Evolutionary conservation across 2,113 vertebrate species (phyloP).

Genomic region (Platichthys flesus): DNA sequence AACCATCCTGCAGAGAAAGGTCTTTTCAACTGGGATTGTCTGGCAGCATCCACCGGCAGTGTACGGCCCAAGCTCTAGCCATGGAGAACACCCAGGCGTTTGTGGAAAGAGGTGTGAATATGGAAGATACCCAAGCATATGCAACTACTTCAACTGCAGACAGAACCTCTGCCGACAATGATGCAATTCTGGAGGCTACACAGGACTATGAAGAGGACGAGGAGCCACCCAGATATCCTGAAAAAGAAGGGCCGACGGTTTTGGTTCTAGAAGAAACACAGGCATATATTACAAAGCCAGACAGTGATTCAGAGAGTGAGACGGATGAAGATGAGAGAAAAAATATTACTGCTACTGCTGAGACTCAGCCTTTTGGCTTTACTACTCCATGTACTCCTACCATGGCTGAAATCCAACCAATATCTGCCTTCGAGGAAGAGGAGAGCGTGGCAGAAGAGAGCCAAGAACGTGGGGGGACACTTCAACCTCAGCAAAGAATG

Average conservation of each 20-base stretch:
- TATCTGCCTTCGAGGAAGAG: constrained; percentile 20
- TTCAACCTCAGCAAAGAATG: constrained; percentile 20
- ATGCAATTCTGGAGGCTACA: constrained; percentile 54
- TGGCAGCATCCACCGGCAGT: constrained; percentile 60
- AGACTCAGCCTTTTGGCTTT: constrained; percentile 45
- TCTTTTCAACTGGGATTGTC: constrained; percentile 70
- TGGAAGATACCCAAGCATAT: constrained; percentile 63
- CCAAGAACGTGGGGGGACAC: neutral
- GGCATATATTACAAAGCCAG: constrained; percentile 53
- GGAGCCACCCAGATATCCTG: constrained; percentile 19
- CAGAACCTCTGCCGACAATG: constrained; percentile 29
- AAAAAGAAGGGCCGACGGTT: constrained; percentile 28
- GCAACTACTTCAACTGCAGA: constrained; percentile 3
- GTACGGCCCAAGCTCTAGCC: constrained; percentile 34
- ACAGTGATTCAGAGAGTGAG: constrained; percentile 33
- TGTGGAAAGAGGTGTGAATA: constrained; percentile 12
- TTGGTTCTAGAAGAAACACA: constrained; percentile 75
- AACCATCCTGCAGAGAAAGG: constrained; percentile 11
- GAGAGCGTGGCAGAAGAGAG: constrained; percentile 12
- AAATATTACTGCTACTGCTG: constrained; percentile 14
- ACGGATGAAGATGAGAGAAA: constrained; percentile 26
- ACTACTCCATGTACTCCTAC: constrained; percentile 32
- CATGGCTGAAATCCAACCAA: constrained; percentile 64
- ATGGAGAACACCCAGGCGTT: constrained; percentile 62
- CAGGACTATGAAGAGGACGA: constrained; percentile 49